phyloP scores from a whole-genome alignment of 2,113 vertebrate genomes.

The Ornithorhynchus anatinus region DNA sequence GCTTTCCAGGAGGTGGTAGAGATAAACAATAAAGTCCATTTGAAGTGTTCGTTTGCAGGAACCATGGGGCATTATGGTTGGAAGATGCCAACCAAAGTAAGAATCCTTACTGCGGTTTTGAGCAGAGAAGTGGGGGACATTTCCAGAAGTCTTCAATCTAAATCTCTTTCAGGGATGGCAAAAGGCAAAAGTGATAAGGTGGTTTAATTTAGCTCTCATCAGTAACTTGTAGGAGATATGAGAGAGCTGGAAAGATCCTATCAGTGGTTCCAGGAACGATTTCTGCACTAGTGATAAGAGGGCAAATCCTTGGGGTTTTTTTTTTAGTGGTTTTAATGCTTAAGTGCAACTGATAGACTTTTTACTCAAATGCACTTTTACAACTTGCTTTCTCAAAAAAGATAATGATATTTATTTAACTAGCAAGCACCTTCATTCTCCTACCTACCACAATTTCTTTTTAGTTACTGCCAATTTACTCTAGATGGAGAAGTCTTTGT shows the following conservation, averaged over 20 bases:
- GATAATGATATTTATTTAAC: conserved; percentile 7
- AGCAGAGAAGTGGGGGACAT: not conserved
- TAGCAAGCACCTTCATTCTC: not conserved
- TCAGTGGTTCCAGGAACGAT: not conserved
- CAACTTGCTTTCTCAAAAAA: not conserved
- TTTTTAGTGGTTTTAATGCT: not conserved
- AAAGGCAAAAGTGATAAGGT: conserved; percentile 26
- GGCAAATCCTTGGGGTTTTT: conserved; percentile 12
- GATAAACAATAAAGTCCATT: not conserved
- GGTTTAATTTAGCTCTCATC: conserved; percentile 36
- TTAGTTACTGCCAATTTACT: not conserved
- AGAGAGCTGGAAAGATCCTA: conserved; percentile 1
- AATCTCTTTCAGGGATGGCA: conserved; percentile 16
- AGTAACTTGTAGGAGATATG: conserved; percentile 1
- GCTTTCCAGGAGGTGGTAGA: not conserved
- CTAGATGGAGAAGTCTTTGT: not conserved
- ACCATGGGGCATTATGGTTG: not conserved
- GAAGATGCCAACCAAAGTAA: not conserved
- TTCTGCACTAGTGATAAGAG: conserved; percentile 1
- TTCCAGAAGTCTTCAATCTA: not conserved
- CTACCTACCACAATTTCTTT: not conserved
- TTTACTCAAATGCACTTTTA: not conserved
- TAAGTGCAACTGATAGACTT: not conserved
- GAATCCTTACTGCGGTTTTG: not conserved
- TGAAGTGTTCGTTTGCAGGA: not conserved